Evolutionary conservation across 2,888 invertebrate species (phyloP).

Genomic region (Hyppa rectilinea): DNA sequence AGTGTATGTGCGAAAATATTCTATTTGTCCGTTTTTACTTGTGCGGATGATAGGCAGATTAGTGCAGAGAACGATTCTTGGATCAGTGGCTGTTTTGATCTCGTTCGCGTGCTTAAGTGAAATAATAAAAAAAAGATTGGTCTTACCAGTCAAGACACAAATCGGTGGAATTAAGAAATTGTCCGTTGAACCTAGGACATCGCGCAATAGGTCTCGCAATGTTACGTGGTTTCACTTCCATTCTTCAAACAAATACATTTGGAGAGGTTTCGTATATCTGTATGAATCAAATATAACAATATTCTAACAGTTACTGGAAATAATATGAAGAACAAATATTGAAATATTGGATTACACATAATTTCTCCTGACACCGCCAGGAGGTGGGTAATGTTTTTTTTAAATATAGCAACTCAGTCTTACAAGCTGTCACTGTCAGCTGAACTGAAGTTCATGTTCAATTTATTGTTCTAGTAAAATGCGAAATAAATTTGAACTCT

Average conservation of each 20-base stretch:
- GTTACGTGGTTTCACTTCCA: neutral
- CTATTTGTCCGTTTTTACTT: neutral
- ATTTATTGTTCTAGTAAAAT: slow-evolving; percentile 13
- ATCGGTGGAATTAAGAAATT: neutral
- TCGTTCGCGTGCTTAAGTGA: neutral
- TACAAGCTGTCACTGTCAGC: slow-evolving; percentile 37
- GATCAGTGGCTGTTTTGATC: slow-evolving; percentile 1
- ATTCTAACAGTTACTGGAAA: neutral
- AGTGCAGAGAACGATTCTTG: too few species aligned
- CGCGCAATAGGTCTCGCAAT: neutral
- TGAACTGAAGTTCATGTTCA: slow-evolving; percentile 9
- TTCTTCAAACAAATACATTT: neutral
- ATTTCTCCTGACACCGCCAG: neutral
- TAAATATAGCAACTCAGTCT: neutral
- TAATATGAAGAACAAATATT: neutral
- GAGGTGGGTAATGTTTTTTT: neutral
- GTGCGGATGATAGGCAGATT: neutral
- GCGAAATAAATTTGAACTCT: slow-evolving; percentile 50
- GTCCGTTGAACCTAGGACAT: neutral
- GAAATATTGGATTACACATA: too few species aligned
- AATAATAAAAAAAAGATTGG: neutral
- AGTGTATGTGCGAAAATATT: neutral
- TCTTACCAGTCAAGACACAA: neutral
- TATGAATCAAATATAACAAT: neutral
- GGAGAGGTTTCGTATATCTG: neutral